Conservation (phyloP, 2,113 vertebrate genomes). For the Pomatorhinus ruficollis region DNA sequence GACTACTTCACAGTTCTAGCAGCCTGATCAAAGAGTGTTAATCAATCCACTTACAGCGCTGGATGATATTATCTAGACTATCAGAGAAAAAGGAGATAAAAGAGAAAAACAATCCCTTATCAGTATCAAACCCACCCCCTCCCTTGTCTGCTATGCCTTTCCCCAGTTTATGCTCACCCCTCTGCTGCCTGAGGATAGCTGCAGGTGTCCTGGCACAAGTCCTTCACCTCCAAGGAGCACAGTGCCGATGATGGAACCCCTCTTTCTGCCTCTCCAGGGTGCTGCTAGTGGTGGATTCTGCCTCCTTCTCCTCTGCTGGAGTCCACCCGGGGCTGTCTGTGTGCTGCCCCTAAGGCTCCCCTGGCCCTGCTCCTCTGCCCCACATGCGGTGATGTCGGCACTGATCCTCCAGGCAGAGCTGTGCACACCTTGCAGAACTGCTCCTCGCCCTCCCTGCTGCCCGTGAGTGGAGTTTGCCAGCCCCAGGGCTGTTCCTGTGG, state of each 20-base stretch:
- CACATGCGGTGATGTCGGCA: accelerated
- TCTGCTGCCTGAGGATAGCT: accelerated
- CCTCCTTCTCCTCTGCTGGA: neutral
- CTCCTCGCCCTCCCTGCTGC: neutral
- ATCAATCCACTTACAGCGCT: neutral
- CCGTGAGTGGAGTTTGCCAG: accelerated
- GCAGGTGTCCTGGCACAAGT: accelerated
- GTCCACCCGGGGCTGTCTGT: neutral
- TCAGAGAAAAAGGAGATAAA: neutral
- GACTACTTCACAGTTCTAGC: neutral
- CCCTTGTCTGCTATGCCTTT: neutral
- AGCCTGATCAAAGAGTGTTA: neutral
- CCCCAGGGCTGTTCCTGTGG: neutral
- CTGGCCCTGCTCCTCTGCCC: accelerated
- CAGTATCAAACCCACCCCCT: neutral
- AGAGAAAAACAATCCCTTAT: neutral
- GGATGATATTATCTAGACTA: neutral
- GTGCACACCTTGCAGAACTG: neutral
- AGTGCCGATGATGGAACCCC: too few relatives aligned
- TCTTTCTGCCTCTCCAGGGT: neutral
- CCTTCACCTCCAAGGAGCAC: neutral
- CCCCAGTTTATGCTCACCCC: neutral
- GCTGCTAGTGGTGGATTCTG: neutral
- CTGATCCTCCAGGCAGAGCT: neutral
- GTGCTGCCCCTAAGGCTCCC: accelerated